phyloP scores from a whole-genome alignment of 1,140 invertebrate genomes.

The Drosophila oshimai region DNA sequence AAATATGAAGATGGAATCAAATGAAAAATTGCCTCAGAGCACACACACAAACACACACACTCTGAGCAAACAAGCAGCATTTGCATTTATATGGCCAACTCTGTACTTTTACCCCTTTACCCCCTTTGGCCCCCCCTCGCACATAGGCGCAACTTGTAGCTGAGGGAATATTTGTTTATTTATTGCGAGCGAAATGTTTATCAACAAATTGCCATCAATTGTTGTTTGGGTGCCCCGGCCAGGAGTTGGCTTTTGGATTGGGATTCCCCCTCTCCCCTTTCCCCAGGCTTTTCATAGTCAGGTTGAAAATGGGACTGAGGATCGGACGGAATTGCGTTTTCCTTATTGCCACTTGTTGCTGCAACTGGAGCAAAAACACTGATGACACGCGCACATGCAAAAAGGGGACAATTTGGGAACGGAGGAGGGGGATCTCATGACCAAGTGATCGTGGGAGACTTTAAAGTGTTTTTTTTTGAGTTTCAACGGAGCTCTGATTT shows the following conservation, averaged over 20 bases:
- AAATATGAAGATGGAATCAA: conserved; percentile 82
- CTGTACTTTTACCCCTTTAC: conserved; percentile 12
- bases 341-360: conserved; percentile 32
- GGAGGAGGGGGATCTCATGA: background rate
- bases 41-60: conserved; percentile 45
- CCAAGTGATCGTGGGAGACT: conserved; percentile 24
- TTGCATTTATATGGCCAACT: conserved; percentile 75
- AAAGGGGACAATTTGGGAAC: background rate
- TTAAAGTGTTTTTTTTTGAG: background rate
- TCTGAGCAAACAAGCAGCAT: conserved; percentile 66
- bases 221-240: conserved; percentile 42
- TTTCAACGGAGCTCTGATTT: too few species aligned
- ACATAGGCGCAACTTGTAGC: conserved; percentile 63
- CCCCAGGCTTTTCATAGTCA: background rate
- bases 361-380: conserved; percentile 33
- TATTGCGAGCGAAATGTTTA: conserved; percentile 82
- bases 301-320: background rate
- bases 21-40: conserved; percentile 82
- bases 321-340: conserved; percentile 18
- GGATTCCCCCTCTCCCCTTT: background rate
- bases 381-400: conserved; percentile 35
- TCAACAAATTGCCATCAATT: conserved; percentile 82
- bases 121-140: conserved; percentile 5
- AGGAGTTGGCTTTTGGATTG: conserved; percentile 2
- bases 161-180: conserved; percentile 77